phyloP scores from a whole-genome alignment of 2,113 vertebrate species.

The Microtus oregoni region DNA sequence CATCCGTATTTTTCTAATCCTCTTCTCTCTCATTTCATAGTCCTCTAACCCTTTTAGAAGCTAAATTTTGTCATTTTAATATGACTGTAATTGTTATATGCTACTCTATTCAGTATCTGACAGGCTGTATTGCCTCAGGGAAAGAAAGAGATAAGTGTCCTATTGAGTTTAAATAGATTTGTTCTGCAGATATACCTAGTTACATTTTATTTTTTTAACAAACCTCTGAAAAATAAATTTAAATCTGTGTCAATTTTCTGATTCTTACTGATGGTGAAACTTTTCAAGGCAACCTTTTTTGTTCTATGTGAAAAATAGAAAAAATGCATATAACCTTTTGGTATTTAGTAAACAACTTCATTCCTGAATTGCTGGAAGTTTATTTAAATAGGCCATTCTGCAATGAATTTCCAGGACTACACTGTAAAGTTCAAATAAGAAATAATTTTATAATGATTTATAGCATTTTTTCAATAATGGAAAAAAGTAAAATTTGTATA shows the following conservation, averaged over 20 bases:
- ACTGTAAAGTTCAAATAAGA: slow-evolving; percentile 52
- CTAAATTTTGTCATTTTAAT: slow-evolving; percentile 72
- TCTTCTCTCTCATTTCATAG: slow-evolving; percentile 42
- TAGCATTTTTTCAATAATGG: slow-evolving; percentile 55
- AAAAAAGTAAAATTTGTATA: slow-evolving; percentile 57
- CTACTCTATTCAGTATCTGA: slow-evolving; percentile 50
- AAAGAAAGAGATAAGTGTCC: slow-evolving; percentile 57
- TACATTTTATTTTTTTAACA: slow-evolving; percentile 37
- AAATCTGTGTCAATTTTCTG: slow-evolving; percentile 51
- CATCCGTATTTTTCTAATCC: slow-evolving; percentile 23
- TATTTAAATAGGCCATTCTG: background rate
- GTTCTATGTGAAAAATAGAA: background rate
- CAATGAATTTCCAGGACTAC: slow-evolving; percentile 44
- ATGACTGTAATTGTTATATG: slow-evolving; percentile 52
- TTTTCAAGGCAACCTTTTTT: slow-evolving; percentile 24
- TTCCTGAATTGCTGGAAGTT: slow-evolving; percentile 13
- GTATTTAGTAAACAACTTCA: background rate
- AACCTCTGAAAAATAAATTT: slow-evolving; percentile 54
- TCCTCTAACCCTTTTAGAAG: slow-evolving; percentile 63
- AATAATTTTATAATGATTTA: slow-evolving; percentile 8
- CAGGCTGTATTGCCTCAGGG: slow-evolving; percentile 49
- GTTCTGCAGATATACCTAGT: slow-evolving; percentile 54
- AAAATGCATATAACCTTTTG: background rate
- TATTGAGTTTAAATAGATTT: slow-evolving; percentile 67
- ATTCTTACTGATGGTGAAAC: background rate